Percentiles rank a stretch among this genome's conserved stretches.
phyloP scores from a whole-genome alignment of 2,113 vertebrate genomes.

The Rhynchomys soricoides region DNA sequence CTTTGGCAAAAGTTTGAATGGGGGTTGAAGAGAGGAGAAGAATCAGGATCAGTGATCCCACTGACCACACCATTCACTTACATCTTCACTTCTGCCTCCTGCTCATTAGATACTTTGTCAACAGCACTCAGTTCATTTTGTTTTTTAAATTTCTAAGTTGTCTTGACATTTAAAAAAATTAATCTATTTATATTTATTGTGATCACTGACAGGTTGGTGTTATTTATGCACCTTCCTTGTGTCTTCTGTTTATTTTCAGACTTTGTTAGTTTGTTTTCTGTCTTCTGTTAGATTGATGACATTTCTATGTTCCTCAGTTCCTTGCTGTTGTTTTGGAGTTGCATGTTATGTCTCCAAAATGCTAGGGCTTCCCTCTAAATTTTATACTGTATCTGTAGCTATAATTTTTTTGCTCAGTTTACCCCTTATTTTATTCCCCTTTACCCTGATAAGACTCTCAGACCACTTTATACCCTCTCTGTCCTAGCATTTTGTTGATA shows the following conservation, averaged over 20 bases:
- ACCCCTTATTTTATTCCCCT: not conserved
- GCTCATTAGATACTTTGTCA: not conserved
- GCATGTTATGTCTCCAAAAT: not conserved
- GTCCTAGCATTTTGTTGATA: not conserved
- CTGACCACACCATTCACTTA: not conserved
- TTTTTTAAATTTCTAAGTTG: not conserved
- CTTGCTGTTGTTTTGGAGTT: not conserved
- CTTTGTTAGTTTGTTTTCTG: not conserved
- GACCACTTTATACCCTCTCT: not conserved
- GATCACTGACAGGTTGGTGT: not conserved
- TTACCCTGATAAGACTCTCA: not conserved
- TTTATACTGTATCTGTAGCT: not conserved
- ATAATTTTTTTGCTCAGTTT: not conserved
- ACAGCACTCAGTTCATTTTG: not conserved
- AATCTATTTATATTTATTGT: not conserved
- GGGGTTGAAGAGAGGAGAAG: not conserved
- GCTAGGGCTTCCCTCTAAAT: not conserved
- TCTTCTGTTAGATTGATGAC: not conserved
- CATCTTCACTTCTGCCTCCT: not conserved
- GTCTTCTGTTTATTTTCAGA: not conserved
- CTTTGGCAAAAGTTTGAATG: slow-evolving; percentile 34
- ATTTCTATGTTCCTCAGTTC: not conserved
- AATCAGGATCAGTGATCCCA: not conserved
- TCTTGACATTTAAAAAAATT: not conserved
- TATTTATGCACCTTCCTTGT: not conserved